Evolutionary conservation across 1,140 invertebrate genomes (phyloP).

Genomic region (Drosophila bipectinata): DNA sequence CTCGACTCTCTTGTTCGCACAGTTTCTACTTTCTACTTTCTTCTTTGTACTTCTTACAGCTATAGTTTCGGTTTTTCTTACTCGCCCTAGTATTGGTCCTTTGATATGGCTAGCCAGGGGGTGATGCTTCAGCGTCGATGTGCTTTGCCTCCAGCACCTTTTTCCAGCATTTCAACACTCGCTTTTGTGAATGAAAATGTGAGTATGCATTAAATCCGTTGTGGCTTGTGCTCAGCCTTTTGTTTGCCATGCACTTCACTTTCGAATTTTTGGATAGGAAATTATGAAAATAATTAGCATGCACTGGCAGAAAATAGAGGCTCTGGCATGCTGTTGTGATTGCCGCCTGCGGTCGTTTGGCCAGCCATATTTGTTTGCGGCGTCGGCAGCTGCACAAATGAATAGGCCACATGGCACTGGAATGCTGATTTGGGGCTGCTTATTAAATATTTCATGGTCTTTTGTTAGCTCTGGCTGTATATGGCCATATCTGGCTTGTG

Average conservation of each 20-base stretch:
- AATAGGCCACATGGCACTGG: constrained; percentile 26
- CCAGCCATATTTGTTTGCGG: constrained; percentile 52
- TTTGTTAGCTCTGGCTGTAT: constrained; percentile 27
- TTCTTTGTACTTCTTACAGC: constrained; percentile 21
- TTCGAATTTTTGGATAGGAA: constrained; percentile 5
- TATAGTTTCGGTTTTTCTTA: background rate
- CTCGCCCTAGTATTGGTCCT: constrained; percentile 45
- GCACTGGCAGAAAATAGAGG: constrained; percentile 25
- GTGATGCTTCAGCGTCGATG: constrained; percentile 41
- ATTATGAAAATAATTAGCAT: constrained; percentile 57
- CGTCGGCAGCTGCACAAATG: constrained; percentile 53
- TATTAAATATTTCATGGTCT: constrained; percentile 57
- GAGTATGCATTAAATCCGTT: constrained; percentile 45
- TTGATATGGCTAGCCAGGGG: constrained; percentile 61
- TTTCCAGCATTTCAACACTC: constrained; percentile 40
- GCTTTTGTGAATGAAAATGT: constrained; percentile 58
- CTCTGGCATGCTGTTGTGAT: constrained; percentile 16
- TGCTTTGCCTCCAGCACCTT: constrained; percentile 21
- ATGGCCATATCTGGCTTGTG: background rate
- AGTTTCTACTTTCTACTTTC: constrained; percentile 5
- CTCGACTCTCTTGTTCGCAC: constrained; percentile 30
- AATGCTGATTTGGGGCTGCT: constrained; percentile 37
- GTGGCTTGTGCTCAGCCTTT: constrained; percentile 13
- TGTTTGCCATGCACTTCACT: background rate
- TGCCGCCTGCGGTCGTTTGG: constrained; percentile 29